A percentile compares a stretch with the other conserved stretches of the same genome.
Conservation (phyloP, 2,888 invertebrate genomes). For the Troilus luridus region DNA sequence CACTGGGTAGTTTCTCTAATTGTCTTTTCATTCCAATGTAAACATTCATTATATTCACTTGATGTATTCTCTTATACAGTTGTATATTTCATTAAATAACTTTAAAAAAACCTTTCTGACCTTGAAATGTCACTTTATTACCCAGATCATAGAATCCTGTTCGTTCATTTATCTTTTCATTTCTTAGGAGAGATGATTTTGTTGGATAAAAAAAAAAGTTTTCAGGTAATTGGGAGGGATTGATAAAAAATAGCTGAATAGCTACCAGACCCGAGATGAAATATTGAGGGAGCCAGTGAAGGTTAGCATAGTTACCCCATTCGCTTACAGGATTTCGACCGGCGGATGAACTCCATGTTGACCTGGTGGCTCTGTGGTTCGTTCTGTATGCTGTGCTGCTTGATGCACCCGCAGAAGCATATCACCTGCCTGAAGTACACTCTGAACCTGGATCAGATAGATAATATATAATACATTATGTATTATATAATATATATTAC, state of each 20-base stretch:
- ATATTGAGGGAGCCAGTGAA: background rate
- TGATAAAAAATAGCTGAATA: background rate
- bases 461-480: background rate
- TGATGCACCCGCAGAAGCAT: conserved; percentile 67
- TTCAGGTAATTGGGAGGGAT: background rate
- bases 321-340: conserved; percentile 66
- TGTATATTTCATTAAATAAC: too few species aligned
- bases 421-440: conserved; percentile 69
- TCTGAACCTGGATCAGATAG: conserved; percentile 67
- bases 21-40: too few species aligned
- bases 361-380: conserved; percentile 63
- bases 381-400: conserved; percentile 59
- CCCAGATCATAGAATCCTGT: background rate
- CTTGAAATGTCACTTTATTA: background rate
- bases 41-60: too few species aligned
- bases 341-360: conserved; percentile 64
- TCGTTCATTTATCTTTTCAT: background rate
- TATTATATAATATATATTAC: too few species aligned
- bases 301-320: conserved; percentile 61
- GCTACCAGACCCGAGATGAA: background rate
- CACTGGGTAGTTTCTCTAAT: too few species aligned
- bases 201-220: background rate
- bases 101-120: too few species aligned
- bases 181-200: background rate
- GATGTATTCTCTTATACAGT: too few species aligned